Base-by-base conservation (phyloP, 2,797 vertebrate species). In the Toxotes lorentzi region DNA sequence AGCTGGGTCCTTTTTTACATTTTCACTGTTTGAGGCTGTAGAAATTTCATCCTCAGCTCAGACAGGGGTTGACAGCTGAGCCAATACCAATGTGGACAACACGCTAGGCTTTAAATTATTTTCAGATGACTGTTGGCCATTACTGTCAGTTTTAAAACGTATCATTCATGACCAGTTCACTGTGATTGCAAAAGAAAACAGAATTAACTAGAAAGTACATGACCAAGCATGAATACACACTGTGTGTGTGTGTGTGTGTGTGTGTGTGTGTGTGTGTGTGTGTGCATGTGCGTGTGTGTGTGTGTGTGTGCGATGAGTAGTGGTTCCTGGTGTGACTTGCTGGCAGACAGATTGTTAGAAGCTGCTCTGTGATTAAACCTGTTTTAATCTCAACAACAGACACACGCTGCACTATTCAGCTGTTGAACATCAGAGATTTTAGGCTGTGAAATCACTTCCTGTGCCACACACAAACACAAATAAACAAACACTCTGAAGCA, bases 291-390 rank as follows among this genome's bases (percentile, higher is more conserved):
- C 27, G 50, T 27, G 50, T 32, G 57, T 62, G 73, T 66, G 75
- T 45, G 41, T 61, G 45, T 64, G 76, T 19, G 64, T 35, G 58
- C 41, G 66, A 6, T 62, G 35, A 2, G 50, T 30, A 35, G 65
- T 4, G 50, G 30, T 56, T 85, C 62, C 64, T 88, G 68, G 82
- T 88, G 87, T 87, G 84, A 84, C 57, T 85, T 61, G 65, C 79
- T 85, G 83, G 60, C 76, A 76, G 89, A 91, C 89, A 92, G 92
- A 93, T 93, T 94, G 91, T 89, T 89, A 78, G 78, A 91, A 88
- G 89, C 91, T 78, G 88, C 84, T 90, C 70, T 81, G 80, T 93
- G 92, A 94, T 94, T 94, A 93, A 94, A 93, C 88, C 73, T 86
- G 81, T 93, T 92, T 91, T 93, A 94, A 95, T 94, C 94, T 90